Percentiles rank a stretch among this genome's conserved stretches.
phyloP scores from a whole-genome alignment of 2,113 vertebrate species.

The Psettodes erumei region DNA sequence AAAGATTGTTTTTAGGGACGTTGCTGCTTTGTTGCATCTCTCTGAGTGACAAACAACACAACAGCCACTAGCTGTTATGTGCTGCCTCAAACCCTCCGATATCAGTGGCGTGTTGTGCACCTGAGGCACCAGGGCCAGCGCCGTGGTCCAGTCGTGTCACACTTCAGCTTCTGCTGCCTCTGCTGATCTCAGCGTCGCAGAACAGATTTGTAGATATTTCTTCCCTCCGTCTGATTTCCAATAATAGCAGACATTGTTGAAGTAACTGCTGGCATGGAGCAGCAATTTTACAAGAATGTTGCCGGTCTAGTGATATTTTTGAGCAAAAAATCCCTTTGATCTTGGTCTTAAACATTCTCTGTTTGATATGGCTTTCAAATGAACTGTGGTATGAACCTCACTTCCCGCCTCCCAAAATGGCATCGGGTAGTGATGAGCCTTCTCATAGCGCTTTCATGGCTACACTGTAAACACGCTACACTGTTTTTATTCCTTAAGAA shows the following conservation, averaged over 20 bases:
- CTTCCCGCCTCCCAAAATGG: constrained; percentile 69
- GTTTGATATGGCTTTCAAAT: constrained; percentile 76
- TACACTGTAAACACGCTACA: constrained; percentile 67
- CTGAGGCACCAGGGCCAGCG: neutral
- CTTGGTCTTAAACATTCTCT: constrained; percentile 51
- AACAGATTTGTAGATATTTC: constrained; percentile 35
- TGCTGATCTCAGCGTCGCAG: neutral
- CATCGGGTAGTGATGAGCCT: constrained; percentile 64
- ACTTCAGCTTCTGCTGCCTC: neutral
- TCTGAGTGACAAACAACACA: neutral
- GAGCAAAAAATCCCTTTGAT: constrained; percentile 65
- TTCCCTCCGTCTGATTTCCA: constrained; percentile 58
- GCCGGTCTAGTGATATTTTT: constrained; percentile 56
- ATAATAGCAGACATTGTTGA: constrained; percentile 59
- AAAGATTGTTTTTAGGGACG: no score
- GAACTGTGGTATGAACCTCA: constrained; percentile 61
- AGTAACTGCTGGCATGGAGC: constrained; percentile 52
- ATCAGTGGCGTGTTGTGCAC: constrained; percentile 3
- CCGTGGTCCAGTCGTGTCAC: constrained; percentile 6
- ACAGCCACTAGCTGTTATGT: no score
- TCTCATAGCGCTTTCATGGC: constrained; percentile 75
- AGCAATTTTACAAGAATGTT: constrained; percentile 61
- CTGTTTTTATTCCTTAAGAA: constrained; percentile 77
- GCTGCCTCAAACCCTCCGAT: constrained; percentile 9
- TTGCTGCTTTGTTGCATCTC: neutral